Conservation (phyloP, 2,888 invertebrate species). For the Rhagonycha fulva region DNA sequence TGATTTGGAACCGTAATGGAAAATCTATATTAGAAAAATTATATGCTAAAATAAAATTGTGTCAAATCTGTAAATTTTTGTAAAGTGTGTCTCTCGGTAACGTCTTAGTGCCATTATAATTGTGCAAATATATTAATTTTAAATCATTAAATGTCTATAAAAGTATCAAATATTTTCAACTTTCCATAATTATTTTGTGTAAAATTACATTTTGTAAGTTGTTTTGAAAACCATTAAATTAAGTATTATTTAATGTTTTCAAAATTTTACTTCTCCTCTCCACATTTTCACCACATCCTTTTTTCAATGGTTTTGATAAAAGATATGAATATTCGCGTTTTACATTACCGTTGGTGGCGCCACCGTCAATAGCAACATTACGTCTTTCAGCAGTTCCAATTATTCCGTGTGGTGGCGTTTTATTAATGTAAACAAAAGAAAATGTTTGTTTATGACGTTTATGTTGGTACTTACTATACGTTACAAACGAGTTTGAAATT, state of each 20-base stretch:
- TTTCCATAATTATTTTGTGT: background rate
- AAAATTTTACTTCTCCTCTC: background rate
- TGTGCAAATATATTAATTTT: constrained; percentile 19
- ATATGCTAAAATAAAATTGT: constrained; percentile 10
- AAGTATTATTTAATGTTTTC: background rate
- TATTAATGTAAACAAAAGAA: too few species aligned
- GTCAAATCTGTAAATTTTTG: constrained; percentile 25
- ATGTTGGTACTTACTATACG: too few species aligned
- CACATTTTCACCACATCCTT: background rate
- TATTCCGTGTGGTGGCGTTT: too few species aligned
- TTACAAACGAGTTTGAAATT: too few species aligned
- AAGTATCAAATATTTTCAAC: background rate
- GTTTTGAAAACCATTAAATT: background rate
- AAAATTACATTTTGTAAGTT: background rate
- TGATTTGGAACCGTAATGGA: background rate
- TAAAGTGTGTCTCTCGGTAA: constrained; percentile 17
- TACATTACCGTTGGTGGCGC: too few species aligned
- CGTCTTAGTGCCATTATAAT: constrained; percentile 23
- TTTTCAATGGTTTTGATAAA: too few species aligned
- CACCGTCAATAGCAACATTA: too few species aligned
- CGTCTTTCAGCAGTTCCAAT: too few species aligned
- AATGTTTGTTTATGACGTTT: too few species aligned
- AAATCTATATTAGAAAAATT: background rate
- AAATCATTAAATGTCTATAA: constrained; percentile 4
- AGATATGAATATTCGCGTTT: too few species aligned